A percentile compares a stretch with the other conserved stretches of the same genome.
phyloP scores from a whole-genome alignment of 2,113 vertebrate species.

The Microtus richardsoni region DNA sequence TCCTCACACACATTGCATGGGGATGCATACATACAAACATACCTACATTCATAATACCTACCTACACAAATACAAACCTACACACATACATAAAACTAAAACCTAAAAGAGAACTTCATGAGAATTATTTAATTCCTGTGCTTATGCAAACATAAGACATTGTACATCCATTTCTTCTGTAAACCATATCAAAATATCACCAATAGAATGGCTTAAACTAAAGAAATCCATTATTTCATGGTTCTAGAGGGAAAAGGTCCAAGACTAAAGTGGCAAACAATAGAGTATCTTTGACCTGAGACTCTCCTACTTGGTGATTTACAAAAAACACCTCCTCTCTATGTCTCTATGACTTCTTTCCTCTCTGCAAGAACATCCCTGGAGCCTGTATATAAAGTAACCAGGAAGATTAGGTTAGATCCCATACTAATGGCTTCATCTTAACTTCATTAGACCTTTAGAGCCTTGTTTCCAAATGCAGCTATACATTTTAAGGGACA shows the following conservation, averaged over 20 bases:
- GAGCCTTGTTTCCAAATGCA: not conserved
- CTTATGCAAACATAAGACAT: not conserved
- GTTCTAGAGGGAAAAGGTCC: not conserved
- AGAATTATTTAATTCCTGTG: not conserved
- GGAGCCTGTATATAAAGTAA: not conserved
- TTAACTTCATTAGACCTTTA: not conserved
- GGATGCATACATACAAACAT: not conserved
- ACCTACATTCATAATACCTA: not conserved
- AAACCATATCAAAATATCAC: not conserved
- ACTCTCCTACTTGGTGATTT: too few species aligned
- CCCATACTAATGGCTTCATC: not conserved
- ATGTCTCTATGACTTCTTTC: not conserved
- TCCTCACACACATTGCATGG: not conserved
- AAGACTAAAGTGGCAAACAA: not conserved
- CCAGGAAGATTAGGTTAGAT: not conserved
- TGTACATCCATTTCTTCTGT: not conserved
- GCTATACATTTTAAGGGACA: not conserved
- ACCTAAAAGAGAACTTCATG: not conserved
- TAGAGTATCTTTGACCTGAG: not conserved
- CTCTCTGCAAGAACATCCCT: not conserved
- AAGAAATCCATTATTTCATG: not conserved
- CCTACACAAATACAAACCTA: too few species aligned
- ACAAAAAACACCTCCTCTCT: not conserved
- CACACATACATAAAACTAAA: not conserved
- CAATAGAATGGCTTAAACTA: not conserved